Evolutionary conservation across 2,888 invertebrate genomes (phyloP).

Genomic region (Congeria kusceri): DNA sequence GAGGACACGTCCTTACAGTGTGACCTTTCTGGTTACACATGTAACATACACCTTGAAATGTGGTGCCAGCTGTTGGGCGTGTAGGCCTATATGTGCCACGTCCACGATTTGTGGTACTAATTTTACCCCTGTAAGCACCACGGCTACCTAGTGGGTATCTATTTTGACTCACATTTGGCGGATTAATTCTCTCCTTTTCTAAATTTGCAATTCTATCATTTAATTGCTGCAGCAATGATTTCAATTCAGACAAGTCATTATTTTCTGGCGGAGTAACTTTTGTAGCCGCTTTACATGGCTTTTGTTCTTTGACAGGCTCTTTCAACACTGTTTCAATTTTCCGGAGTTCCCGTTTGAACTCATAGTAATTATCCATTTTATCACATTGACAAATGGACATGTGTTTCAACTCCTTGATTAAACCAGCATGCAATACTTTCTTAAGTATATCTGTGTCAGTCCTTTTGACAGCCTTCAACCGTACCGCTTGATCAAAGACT

Average conservation of each 20-base stretch:
- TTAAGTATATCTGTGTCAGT: constrained; percentile 11
- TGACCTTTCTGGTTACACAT: no score
- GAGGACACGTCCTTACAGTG: no score
- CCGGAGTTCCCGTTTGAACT: constrained; percentile 28
- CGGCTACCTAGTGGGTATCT: no score
- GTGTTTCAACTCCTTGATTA: constrained; percentile 7
- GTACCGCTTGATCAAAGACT: constrained; percentile 12
- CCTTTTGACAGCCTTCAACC: constrained; percentile 3
- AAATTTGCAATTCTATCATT: constrained; percentile 10
- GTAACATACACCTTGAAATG: no score
- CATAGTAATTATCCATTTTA: constrained; percentile 8
- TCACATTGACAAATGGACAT: constrained; percentile 10
- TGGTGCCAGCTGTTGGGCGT: no score
- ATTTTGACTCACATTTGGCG: no score
- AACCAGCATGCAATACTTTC: constrained; percentile 18
- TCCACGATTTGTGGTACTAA: no score
- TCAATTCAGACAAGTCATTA: constrained; percentile 9
- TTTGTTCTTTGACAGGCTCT: neutral
- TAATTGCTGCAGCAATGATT: neutral
- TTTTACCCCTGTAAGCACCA: no score
- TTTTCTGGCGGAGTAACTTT: neutral
- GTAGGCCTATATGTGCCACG: no score
- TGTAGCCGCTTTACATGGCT: constrained; percentile 8
- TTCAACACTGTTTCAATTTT: neutral
- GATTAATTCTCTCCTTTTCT: constrained; percentile 10